Percentiles rank a stretch among this genome's conserved stretches.
These are phyloP conservation scores for Lapara coniferarum DNA, from an alignment of 2,888 invertebrate species.

Conservation along the genomic window DNA sequence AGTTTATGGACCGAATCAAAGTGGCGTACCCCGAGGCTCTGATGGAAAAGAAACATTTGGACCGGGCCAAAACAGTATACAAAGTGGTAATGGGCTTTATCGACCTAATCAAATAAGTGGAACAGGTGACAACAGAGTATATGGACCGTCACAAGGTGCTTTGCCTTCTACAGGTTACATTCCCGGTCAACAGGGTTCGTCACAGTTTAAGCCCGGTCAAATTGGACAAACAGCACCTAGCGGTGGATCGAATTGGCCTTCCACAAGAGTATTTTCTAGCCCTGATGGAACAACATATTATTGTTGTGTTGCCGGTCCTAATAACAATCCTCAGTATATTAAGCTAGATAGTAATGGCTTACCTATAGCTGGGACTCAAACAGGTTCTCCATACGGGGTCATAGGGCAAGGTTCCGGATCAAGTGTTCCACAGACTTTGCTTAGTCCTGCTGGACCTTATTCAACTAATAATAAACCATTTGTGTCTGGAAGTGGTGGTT, in stretches of 20 bases:
- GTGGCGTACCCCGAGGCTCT: constrained; percentile 5
- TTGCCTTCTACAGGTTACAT: background rate
- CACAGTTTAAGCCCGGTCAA: background rate
- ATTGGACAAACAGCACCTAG: constrained; percentile 27
- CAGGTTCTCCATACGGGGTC: constrained; percentile 26
- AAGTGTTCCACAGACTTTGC: constrained; percentile 16
- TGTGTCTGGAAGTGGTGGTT: background rate
- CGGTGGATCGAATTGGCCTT: constrained; percentile 45
- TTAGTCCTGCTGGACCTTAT: constrained; percentile 18
- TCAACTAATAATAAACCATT: background rate
- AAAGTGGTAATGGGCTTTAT: constrained; percentile 32
- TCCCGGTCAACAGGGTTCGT: constrained; percentile 1
- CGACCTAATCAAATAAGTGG: constrained; percentile 31
- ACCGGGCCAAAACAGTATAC: constrained; percentile 7
- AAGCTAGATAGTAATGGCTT: constrained; percentile 31
- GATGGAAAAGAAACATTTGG: constrained; percentile 3
- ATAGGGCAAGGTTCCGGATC: constrained; percentile 24
- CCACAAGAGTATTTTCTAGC: constrained; percentile 42
- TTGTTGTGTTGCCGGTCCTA: constrained; percentile 52
- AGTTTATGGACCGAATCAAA: constrained; percentile 33
- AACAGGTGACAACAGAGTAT: constrained; percentile 17
- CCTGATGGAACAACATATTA: constrained; percentile 51
- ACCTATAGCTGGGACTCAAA: constrained; percentile 22
- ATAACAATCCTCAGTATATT: constrained; percentile 42
- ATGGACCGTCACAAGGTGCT: constrained; percentile 3